A percentile compares a stretch with the other conserved stretches of the same genome.
Conservation (phyloP, 2,113 vertebrate species). For the Seriola aureovittata region DNA sequence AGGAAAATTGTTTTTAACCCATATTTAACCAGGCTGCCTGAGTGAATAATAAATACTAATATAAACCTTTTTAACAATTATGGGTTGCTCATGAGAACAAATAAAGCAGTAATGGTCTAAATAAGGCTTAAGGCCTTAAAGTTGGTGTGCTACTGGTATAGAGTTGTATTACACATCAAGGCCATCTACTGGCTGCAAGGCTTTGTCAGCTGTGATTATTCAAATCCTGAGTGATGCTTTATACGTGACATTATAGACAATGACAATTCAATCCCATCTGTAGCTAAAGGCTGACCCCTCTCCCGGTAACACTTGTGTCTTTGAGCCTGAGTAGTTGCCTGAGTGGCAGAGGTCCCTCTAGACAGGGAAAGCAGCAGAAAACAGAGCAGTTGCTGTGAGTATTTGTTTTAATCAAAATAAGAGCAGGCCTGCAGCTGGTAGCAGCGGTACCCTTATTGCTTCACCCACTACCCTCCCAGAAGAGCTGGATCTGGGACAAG, state of each 20-base stretch:
- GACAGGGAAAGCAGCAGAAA: conserved; percentile 67
- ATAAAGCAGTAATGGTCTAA: conserved; percentile 53
- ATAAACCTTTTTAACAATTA: conserved; percentile 38
- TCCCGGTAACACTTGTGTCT: conserved; percentile 65
- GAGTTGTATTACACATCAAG: conserved; percentile 58
- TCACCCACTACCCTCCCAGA: conserved; percentile 54
- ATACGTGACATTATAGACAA: conserved; percentile 80
- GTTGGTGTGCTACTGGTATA: conserved; percentile 4
- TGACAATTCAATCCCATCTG: conserved; percentile 79
- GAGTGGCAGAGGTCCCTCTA: conserved; percentile 66
- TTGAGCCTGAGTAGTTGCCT: conserved; percentile 60
- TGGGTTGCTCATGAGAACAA: not conserved
- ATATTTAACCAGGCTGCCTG: conserved; percentile 35
- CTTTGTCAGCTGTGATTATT: conserved; percentile 78
- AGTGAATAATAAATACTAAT: conserved; percentile 38
- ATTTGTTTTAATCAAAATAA: conserved; percentile 80
- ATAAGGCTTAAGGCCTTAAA: conserved; percentile 24
- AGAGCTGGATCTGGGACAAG: conserved; percentile 73
- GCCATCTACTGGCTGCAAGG: conserved; percentile 70
- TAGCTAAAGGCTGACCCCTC: conserved; percentile 73
- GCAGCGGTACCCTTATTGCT: conserved; percentile 57
- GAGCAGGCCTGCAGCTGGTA: conserved; percentile 68
- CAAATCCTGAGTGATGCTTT: conserved; percentile 77
- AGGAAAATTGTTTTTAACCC: conserved; percentile 32
- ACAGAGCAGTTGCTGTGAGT: conserved; percentile 72